Conservation (phyloP, 2,888 invertebrate genomes). For the Hydrotaea cyrtoneurina region DNA sequence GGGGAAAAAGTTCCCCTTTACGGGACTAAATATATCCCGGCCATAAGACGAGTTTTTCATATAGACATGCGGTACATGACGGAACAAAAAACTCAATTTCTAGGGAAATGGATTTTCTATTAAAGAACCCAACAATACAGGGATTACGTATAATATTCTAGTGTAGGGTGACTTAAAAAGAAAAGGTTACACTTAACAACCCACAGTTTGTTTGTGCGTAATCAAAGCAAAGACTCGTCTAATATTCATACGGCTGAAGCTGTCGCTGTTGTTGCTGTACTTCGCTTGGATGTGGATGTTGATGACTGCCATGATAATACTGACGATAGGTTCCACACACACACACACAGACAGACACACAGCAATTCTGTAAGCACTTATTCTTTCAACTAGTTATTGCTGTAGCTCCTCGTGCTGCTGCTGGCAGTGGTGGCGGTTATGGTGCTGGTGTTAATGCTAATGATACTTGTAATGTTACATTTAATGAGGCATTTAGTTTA, state of each 20-base stretch:
- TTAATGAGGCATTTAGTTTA: slow-evolving; percentile 27
- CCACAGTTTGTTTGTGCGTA: neutral
- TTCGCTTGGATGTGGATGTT: neutral
- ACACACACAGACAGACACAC: neutral
- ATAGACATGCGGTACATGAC: no score
- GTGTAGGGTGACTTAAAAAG: neutral
- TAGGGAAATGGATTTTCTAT: no score
- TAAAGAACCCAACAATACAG: no score
- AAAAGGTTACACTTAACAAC: neutral
- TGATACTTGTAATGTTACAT: slow-evolving; percentile 38
- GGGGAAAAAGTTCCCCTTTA: no score
- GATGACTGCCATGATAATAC: neutral
- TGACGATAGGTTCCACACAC: neutral
- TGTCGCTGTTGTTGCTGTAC: neutral
- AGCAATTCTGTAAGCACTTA: neutral
- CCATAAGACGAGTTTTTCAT: no score
- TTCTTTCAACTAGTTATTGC: neutral
- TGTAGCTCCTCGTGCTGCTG: neutral
- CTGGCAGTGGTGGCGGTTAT: neutral
- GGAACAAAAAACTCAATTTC: no score
- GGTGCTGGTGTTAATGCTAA: slow-evolving; percentile 13
- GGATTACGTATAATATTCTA: no score
- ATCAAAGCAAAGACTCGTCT: neutral
- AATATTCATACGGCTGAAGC: neutral
- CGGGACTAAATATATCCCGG: no score